phyloP scores from a whole-genome alignment of 2,797 vertebrate species.

The Acridotheres tristis region DNA sequence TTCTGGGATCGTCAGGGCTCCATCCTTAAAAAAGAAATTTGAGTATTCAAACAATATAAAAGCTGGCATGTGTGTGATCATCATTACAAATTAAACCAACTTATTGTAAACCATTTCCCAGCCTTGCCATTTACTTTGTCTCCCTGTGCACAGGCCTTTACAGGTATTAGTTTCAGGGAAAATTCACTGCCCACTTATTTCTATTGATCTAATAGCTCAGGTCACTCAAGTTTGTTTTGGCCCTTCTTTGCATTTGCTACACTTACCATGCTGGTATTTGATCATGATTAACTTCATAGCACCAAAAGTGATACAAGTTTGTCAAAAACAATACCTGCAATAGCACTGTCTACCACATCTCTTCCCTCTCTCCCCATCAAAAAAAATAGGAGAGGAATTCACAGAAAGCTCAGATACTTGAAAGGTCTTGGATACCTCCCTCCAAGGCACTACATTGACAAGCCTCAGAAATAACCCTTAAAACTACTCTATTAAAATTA shows the following conservation, averaged over 20 bases:
- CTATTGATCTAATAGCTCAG: background rate
- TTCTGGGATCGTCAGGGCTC: background rate
- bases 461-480: background rate
- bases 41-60: background rate
- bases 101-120: background rate
- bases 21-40: background rate
- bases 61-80: background rate
- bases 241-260: background rate
- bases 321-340: background rate
- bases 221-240: background rate
- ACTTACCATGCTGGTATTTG: background rate
- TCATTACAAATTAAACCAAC: background rate
- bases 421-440: background rate
- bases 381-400: background rate
- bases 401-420: background rate
- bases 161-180: background rate
- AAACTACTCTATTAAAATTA: background rate
- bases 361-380: background rate
- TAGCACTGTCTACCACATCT: background rate
- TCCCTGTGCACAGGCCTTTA: background rate
- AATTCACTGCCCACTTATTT: background rate
- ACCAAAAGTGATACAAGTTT: background rate
- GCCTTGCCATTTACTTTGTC: background rate
- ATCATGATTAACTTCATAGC: background rate
- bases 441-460: background rate